A percentile compares a stretch with the other conserved stretches of the same genome.
These are phyloP conservation scores for Ophioninae sp. DNA, from an alignment of 2,888 invertebrate species.

Conservation along the genomic window DNA sequence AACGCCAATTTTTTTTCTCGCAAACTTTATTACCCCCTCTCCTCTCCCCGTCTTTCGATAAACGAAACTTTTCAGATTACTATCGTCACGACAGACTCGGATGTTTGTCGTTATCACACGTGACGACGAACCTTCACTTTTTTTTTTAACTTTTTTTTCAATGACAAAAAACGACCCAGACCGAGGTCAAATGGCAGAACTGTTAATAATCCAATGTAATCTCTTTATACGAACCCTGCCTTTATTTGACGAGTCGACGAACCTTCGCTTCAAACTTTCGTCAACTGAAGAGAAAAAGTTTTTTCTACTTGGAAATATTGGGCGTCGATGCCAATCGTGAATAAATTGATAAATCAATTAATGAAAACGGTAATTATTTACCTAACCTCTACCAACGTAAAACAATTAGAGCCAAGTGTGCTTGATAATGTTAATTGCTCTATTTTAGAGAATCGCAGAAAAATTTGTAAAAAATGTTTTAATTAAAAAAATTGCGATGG, in stretches of 20 bases:
- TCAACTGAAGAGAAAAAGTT: background rate
- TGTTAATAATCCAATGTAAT: constrained; percentile 1
- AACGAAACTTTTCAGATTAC: background rate
- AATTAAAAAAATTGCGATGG: too few relatives aligned
- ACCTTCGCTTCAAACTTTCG: background rate
- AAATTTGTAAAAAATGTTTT: too few relatives aligned
- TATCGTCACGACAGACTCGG: constrained; percentile 5
- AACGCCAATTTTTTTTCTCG: background rate
- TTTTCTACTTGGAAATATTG: background rate
- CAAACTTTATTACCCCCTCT: too few relatives aligned
- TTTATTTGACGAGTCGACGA: background rate
- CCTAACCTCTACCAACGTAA: background rate
- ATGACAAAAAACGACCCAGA: background rate
- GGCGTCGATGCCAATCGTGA: background rate
- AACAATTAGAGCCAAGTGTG: background rate
- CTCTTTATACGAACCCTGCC: background rate
- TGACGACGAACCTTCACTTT: too few relatives aligned
- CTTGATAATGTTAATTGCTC: background rate
- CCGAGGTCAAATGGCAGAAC: background rate
- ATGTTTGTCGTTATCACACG: background rate
- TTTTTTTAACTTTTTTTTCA: background rate
- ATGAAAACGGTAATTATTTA: background rate
- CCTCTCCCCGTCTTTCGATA: background rate
- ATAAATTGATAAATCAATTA: background rate
- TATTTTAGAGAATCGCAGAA: background rate